Evolutionary conservation across 1,140 invertebrate genomes (phyloP).

Genomic region (Drosophila yakuba): DNA sequence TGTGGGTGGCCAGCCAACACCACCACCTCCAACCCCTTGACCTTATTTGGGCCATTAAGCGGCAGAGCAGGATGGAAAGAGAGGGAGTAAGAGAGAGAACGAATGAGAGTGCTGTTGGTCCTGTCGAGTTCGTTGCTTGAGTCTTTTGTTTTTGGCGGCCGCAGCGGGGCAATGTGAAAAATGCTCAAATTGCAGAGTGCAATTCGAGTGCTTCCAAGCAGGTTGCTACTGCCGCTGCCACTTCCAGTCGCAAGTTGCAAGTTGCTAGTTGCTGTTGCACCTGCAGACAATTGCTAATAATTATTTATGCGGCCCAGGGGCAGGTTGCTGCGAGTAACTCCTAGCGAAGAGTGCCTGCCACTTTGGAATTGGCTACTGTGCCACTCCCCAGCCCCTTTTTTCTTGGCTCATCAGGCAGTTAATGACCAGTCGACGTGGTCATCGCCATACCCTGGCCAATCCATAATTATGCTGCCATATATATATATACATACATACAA

Average conservation of each 20-base stretch:
- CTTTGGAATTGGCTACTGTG: constrained; percentile 76
- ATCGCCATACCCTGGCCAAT: constrained; percentile 70
- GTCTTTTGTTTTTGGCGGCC: constrained; percentile 67
- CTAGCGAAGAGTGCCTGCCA: constrained; percentile 47
- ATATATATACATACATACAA: constrained; percentile 5
- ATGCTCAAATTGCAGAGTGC: constrained; percentile 68
- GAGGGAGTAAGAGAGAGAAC: not conserved
- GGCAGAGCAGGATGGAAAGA: too few relatives aligned
- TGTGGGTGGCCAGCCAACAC: constrained; percentile 35
- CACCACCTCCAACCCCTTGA: constrained; percentile 16
- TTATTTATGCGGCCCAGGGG: constrained; percentile 73
- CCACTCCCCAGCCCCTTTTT: constrained; percentile 34
- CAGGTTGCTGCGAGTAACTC: constrained; percentile 3
- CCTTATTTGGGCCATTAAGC: constrained; percentile 11
- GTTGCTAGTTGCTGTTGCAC: constrained; percentile 64
- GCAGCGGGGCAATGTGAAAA: constrained; percentile 59
- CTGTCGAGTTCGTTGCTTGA: constrained; percentile 70
- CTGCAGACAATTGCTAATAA: constrained; percentile 81
- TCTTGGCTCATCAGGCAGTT: constrained; percentile 55
- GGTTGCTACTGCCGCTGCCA: constrained; percentile 26
- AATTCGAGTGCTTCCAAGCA: constrained; percentile 57
- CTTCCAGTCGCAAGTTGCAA: not conserved
- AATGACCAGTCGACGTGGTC: constrained; percentile 61
- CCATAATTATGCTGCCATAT: constrained; percentile 69
- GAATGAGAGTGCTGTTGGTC: not conserved